Evolutionary conservation across 1,140 invertebrate species (phyloP).

Genomic region (Drosophila insularis): DNA sequence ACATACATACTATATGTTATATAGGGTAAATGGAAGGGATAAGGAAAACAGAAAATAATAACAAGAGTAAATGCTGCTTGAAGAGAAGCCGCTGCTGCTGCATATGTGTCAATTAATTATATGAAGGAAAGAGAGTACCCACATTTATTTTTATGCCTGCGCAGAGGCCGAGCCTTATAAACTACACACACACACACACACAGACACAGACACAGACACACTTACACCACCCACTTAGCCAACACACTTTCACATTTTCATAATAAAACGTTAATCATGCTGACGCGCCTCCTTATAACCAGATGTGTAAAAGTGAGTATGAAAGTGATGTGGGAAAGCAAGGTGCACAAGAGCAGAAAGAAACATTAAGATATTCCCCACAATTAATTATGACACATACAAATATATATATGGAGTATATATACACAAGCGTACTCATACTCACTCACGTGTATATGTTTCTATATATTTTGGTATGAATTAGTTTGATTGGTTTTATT

Average conservation of each 20-base stretch:
- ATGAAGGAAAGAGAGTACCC: background rate
- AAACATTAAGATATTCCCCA: conserved; percentile 11
- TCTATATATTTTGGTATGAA: background rate
- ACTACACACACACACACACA: conserved; percentile 2
- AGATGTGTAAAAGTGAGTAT: conserved; percentile 3
- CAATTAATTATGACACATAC: conserved; percentile 5
- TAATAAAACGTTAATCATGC: conserved; percentile 10
- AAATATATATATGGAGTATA: background rate
- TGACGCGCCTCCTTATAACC: conserved; percentile 4
- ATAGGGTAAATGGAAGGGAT: background rate
- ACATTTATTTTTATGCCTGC: conserved; percentile 6
- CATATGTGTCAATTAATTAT: conserved; percentile 11
- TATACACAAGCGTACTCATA: background rate
- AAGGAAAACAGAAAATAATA: conserved; percentile 4
- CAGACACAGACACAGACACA: background rate
- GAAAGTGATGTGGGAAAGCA: background rate
- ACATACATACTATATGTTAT: background rate
- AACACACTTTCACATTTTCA: conserved; percentile 4
- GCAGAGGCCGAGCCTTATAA: conserved; percentile 1
- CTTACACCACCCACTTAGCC: background rate
- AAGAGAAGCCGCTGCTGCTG: conserved; percentile 6
- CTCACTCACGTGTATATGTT: background rate
- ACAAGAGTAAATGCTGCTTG: conserved; percentile 9
- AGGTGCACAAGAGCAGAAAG: background rate
- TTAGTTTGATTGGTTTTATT: background rate